phyloP scores from a whole-genome alignment of 2,888 invertebrate genomes.

The Ferrisia virgata region DNA sequence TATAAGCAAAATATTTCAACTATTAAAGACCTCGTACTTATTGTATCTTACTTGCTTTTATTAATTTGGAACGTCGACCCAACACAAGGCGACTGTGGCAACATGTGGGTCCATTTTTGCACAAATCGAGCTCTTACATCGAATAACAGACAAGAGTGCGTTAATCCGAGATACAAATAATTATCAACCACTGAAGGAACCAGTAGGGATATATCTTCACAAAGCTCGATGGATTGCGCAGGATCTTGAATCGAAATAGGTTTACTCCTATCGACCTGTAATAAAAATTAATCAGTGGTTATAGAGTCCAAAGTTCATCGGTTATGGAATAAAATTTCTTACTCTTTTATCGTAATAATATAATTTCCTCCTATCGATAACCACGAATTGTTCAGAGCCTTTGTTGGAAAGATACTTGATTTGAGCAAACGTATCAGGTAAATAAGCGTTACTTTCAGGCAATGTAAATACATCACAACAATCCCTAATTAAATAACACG shows the following conservation, averaged over 20 bases:
- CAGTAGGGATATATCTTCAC: slow-evolving; percentile 36
- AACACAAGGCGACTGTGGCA: slow-evolving; percentile 43
- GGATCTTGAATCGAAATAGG: background rate
- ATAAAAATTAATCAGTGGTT: background rate
- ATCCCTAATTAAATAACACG: background rate
- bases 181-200: slow-evolving; percentile 20
- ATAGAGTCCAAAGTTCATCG: no score
- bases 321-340: no score
- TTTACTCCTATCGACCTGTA: background rate
- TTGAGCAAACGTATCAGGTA: background rate
- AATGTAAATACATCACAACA: background rate
- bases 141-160: slow-evolving; percentile 46
- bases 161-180: slow-evolving; percentile 41
- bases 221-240: background rate
- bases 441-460: background rate
- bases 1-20: no score
- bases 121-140: slow-evolving; percentile 46
- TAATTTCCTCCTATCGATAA: slow-evolving; percentile 19
- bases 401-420: background rate
- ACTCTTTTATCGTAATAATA: slow-evolving; percentile 37
- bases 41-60: slow-evolving; percentile 16
- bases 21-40: no score
- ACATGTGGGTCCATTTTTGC: slow-evolving; percentile 47
- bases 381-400: background rate
- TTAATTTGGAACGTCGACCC: background rate